Percentiles rank a stretch among this genome's conserved stretches.
These are phyloP conservation scores for Whitmania pigra DNA, from an alignment of 1,140 invertebrate species.

Conservation along the genomic window DNA sequence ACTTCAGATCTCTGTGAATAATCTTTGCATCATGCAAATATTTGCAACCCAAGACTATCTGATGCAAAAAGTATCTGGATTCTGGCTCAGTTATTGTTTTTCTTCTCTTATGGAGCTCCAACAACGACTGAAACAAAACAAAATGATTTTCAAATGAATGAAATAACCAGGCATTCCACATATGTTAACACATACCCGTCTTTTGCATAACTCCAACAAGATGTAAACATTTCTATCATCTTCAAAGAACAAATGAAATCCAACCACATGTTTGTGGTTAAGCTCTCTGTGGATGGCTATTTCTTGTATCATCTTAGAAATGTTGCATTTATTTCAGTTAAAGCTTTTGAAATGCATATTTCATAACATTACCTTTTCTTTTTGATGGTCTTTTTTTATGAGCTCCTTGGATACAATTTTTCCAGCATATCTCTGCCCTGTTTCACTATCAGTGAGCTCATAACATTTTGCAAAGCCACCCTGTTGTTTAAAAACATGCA, in stretches of 20 bases:
- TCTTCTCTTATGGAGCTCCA: conserved; percentile 69
- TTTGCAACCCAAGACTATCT: conserved; percentile 75
- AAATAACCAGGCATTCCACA: no score
- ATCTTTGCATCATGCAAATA: conserved; percentile 79
- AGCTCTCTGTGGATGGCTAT: conserved; percentile 80
- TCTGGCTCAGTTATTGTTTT: conserved; percentile 86
- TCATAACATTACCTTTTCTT: conserved; percentile 59
- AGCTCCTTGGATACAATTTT: conserved; percentile 88
- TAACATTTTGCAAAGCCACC: conserved; percentile 98
- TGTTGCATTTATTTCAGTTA: no score
- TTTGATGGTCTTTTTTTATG: conserved; percentile 76
- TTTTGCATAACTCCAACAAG: conserved; percentile 81
- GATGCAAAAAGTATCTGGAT: conserved; percentile 83
- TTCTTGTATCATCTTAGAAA: conserved; percentile 58
- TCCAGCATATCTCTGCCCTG: conserved; percentile 67
- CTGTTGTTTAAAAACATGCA: conserved; percentile 45
- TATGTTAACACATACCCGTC: conserved; percentile 54
- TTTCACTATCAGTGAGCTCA: conserved; percentile 68
- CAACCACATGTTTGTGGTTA: conserved; percentile 76
- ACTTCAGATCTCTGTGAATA: conserved; percentile 89
- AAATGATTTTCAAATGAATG: background rate
- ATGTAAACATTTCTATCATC: conserved; percentile 87
- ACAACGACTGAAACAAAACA: conserved; percentile 47
- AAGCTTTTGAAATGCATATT: background rate
- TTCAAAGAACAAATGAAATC: conserved; percentile 84